phyloP scores from a whole-genome alignment of 64 coral and sea anemone genomes.

The Anthopleura sola region DNA sequence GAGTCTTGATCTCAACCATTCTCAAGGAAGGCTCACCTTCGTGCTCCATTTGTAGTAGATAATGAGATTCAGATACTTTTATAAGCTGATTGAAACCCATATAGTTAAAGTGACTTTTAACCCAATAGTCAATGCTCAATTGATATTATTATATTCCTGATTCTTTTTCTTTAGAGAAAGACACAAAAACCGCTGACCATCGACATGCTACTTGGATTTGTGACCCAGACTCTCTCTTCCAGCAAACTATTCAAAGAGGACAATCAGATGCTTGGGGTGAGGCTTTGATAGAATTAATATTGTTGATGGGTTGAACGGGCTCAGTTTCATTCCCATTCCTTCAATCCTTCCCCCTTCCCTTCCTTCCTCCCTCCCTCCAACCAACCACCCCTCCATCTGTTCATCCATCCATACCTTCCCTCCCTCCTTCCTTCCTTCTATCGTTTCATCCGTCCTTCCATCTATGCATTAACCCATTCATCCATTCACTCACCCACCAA shows the following conservation, averaged over 20 bases:
- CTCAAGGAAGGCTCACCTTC: too few species aligned
- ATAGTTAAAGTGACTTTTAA: too few species aligned
- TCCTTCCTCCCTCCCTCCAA: background rate
- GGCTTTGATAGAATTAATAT: background rate
- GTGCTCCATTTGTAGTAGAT: too few species aligned
- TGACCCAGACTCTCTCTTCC: slow-evolving; percentile 53
- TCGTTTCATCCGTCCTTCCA: background rate
- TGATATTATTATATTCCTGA: background rate
- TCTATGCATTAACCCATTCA: background rate
- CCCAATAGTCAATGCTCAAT: too few species aligned
- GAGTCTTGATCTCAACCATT: too few species aligned
- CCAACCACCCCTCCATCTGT: background rate
- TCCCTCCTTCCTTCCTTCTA: background rate
- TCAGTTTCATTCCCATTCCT: background rate
- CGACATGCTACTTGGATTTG: slow-evolving; percentile 70
- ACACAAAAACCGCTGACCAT: slow-evolving; percentile 29
- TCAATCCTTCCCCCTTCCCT: background rate
- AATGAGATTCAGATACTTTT: too few species aligned
- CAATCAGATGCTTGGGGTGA: slow-evolving; percentile 65
- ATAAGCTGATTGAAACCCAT: too few species aligned
- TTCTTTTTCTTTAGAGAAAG: slow-evolving; percentile 39
- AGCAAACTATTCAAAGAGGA: slow-evolving; percentile 78
- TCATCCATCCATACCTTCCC: background rate
- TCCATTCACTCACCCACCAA: background rate
- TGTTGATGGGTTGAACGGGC: too few species aligned